These are phyloP conservation scores for Orthosia gothica DNA, from an alignment of 2,888 invertebrate species.

Conservation along the genomic window DNA sequence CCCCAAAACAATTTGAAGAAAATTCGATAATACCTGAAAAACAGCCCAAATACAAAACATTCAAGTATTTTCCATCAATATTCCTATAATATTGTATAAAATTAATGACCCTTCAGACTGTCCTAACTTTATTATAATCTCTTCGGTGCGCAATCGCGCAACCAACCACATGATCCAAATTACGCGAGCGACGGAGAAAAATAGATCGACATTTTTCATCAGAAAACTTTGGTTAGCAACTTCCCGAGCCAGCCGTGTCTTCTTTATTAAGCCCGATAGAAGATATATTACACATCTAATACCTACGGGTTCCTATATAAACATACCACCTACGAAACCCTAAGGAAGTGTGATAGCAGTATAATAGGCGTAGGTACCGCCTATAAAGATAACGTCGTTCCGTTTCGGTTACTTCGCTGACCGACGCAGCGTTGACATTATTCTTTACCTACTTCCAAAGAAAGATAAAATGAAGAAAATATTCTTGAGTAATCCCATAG, in stretches of 20 bases:
- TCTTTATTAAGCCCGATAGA: slow-evolving; percentile 66
- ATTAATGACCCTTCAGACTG: slow-evolving; percentile 81
- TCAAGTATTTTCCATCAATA: slow-evolving; percentile 74
- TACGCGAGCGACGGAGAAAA: slow-evolving; percentile 83
- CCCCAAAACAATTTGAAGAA: slow-evolving; percentile 27
- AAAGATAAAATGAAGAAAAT: slow-evolving; percentile 67
- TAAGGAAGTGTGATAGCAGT: slow-evolving; percentile 72
- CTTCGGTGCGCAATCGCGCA: slow-evolving; percentile 82
- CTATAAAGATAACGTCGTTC: slow-evolving; percentile 74
- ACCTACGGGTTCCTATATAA: slow-evolving; percentile 55
- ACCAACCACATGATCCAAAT: slow-evolving; percentile 85
- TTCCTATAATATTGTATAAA: slow-evolving; percentile 77
- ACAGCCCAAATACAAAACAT: slow-evolving; percentile 63
- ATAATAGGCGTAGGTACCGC: slow-evolving; percentile 71
- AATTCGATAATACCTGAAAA: slow-evolving; percentile 40
- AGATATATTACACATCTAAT: slow-evolving; percentile 65
- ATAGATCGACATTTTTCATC: slow-evolving; percentile 85
- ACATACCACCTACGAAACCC: slow-evolving; percentile 50
- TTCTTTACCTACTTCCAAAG: slow-evolving; percentile 61
- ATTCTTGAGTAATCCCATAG: slow-evolving; percentile 55
- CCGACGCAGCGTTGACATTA: slow-evolving; percentile 71
- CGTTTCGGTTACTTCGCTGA: slow-evolving; percentile 71
- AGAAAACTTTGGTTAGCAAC: slow-evolving; percentile 72
- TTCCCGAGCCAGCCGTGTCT: slow-evolving; percentile 62
- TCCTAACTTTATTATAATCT: slow-evolving; percentile 84